Conservation (phyloP, 2,113 vertebrate species). For the Gallinago jamesoni region DNA sequence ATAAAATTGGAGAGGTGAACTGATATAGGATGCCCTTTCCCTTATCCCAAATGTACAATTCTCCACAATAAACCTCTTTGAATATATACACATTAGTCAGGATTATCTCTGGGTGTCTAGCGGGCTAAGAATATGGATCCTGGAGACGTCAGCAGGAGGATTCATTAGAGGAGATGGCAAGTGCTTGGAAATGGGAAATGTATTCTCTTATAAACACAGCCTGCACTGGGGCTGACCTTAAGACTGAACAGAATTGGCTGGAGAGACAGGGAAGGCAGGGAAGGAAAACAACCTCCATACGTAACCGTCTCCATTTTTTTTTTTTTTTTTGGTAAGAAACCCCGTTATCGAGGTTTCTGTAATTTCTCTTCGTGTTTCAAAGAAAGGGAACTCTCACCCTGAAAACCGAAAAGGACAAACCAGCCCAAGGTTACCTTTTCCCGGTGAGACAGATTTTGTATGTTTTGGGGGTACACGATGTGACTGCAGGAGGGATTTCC, state of each 20-base stretch:
- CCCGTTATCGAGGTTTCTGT: background rate
- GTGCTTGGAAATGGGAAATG: slow-evolving; percentile 55
- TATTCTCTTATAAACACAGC: slow-evolving; percentile 53
- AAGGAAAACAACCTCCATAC: background rate
- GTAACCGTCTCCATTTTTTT: background rate
- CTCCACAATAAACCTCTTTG: slow-evolving; percentile 31
- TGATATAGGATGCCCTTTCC: slow-evolving; percentile 28
- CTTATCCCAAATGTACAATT: background rate
- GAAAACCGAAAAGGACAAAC: background rate
- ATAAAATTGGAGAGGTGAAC: slow-evolving; percentile 45
- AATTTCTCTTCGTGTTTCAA: background rate
- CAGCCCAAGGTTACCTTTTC: background rate
- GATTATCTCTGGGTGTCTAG: slow-evolving; percentile 56
- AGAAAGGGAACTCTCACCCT: background rate
- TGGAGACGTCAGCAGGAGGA: slow-evolving; percentile 45
- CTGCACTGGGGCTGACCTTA: slow-evolving; percentile 63
- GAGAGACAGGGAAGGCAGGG: background rate
- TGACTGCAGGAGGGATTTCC: background rate
- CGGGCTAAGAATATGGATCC: slow-evolving; percentile 40
- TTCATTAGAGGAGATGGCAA: slow-evolving; percentile 55
- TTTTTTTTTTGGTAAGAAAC: background rate
- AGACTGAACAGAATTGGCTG: slow-evolving; percentile 24
- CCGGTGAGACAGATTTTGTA: background rate
- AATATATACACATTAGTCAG: slow-evolving; percentile 61
- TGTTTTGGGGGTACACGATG: background rate